Evolutionary conservation across 2,113 vertebrate species (phyloP).

Genomic region (Callorhinus ursinus): DNA sequence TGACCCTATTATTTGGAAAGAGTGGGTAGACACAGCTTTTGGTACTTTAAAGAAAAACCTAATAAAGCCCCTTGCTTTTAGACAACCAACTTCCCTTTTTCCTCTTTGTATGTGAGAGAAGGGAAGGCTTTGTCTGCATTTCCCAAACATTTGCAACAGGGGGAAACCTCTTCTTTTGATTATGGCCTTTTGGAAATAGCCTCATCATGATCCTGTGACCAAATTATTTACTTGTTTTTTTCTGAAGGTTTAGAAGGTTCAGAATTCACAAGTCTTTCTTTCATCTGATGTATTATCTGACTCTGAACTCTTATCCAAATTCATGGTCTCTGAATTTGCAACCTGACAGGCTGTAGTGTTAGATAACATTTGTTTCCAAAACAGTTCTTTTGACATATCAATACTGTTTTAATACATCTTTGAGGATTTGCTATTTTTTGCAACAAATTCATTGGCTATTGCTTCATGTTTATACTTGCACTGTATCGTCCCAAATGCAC

Average conservation of each 20-base stretch:
- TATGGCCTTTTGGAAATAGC: background rate
- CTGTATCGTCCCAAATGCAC: background rate
- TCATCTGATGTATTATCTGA: background rate
- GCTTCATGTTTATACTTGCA: background rate
- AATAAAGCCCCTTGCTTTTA: background rate
- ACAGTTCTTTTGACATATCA: background rate
- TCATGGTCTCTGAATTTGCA: background rate
- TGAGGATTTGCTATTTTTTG: background rate
- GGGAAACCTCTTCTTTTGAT: background rate
- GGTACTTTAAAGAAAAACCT: background rate
- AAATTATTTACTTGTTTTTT: background rate
- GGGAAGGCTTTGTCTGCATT: background rate
- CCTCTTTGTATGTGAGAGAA: background rate
- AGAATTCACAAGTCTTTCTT: background rate
- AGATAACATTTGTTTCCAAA: background rate
- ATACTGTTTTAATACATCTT: background rate
- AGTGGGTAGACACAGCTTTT: background rate
- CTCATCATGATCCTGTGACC: background rate
- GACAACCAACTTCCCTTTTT: background rate
- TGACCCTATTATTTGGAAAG: background rate
- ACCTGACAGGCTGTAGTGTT: background rate
- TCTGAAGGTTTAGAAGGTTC: background rate
- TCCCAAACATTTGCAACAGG: background rate
- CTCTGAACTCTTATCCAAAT: background rate
- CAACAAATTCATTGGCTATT: background rate